Evolutionary conservation across 2,888 invertebrate genomes (phyloP), one percentile per base, ranked within the genome.

Genomic region (Glaucopsyche alexis): DNA sequence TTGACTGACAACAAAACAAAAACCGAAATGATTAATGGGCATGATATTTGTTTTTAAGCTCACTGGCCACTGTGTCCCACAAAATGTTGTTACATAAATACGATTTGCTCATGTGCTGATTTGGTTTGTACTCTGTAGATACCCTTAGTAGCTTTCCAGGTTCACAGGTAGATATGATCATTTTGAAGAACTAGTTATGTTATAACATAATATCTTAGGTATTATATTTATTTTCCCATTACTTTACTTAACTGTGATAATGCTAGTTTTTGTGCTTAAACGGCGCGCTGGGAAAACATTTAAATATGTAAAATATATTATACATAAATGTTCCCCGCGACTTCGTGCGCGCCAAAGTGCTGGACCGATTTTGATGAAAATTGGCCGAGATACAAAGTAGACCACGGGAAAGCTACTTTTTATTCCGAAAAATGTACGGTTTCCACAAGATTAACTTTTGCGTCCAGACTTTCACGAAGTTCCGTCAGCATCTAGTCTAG

Each of bases 1-100:
- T 42, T 74, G 52, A 72, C 72, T 77, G 75, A 73, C 42, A 8
- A 45, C 42, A 45, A 55, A 55, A 55, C 42, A 40, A 9, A 55
- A 38, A 49, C n/a, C 52, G 52, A n/a, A 14, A 29, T 40, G 8
- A 55, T 52, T 52, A 52, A 40, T 52, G n/a, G 14, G 9, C n/a
- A 49, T 16, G 49, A 19, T 69, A 50, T 60, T 60, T 14, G 47
- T 8, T 42, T 60, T 38, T 5, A 60, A 13, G 7, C 9, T 60
- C 29, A 29, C 11, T 8, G 14, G 1, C 29, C 29, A 29, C 5
- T 7, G 55, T 19, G 55, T 55, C 19, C 19, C 14, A 60, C 29
- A 60, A 60, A 60, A 60, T 13, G 29, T 29, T 52, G 52, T 9
- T 8, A 9, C 16, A 52, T 19, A 55, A 19, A 42, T 42, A 42